These are phyloP conservation scores for Corythornis cristatus DNA, from an alignment of 2,113 vertebrate species.

Conservation along the genomic window DNA sequence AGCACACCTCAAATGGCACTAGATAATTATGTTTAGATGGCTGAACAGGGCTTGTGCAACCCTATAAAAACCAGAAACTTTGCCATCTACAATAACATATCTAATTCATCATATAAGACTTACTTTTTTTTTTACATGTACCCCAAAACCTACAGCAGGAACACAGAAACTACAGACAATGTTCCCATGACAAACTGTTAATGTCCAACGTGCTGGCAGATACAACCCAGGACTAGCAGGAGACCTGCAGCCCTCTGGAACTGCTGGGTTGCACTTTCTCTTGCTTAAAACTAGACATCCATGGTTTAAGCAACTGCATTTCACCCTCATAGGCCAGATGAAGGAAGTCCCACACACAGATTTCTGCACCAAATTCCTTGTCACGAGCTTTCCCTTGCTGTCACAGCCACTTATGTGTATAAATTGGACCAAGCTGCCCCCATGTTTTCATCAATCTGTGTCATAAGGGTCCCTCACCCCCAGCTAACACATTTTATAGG, in stretches of 20 bases:
- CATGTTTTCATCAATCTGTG: background rate
- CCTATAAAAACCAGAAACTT: background rate
- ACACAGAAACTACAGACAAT: background rate
- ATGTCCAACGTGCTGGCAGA: background rate
- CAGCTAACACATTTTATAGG: background rate
- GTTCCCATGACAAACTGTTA: background rate
- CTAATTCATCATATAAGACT: background rate
- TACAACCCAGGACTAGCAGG: rapidly evolving
- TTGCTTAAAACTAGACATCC: background rate
- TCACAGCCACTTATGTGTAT: background rate
- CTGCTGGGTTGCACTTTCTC: background rate
- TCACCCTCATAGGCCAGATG: background rate
- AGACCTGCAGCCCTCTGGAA: background rate
- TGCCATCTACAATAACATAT: background rate
- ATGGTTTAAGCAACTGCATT: background rate
- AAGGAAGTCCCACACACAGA: background rate
- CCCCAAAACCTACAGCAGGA: background rate
- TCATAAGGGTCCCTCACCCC: background rate
- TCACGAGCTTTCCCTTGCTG: background rate
- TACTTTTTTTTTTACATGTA: background rate
- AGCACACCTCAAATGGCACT: background rate
- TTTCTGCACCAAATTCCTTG: background rate
- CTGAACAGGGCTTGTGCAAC: background rate
- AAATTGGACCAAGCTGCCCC: background rate
- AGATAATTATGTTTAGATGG: background rate